Base-by-base conservation (phyloP, 35 echinoderm and acorn worm genomes). In the Lytechinus pictus region DNA sequence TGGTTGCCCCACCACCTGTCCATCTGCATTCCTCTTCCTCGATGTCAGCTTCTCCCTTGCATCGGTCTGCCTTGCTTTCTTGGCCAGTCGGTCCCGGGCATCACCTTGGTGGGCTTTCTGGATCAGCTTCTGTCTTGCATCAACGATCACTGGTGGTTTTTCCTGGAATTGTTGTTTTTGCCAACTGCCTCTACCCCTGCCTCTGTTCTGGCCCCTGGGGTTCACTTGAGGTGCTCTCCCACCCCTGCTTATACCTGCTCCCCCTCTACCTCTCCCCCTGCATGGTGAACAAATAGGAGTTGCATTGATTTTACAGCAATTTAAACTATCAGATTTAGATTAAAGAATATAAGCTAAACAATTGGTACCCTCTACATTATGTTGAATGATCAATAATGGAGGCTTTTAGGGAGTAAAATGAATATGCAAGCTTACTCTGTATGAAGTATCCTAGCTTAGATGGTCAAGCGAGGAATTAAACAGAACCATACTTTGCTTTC, bases 111-210 rank as follows among this genome's bases (percentile, higher is more conserved):
- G 92, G 0, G 97, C 97, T 54, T 98, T 98, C 61, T 93, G 60
- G 8, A 95, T 96, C 60, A 98, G 91, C 58, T 98, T 98, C 51
- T 96, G 54, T 44, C 97, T 94, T 54, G 97, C 97, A 90, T 98
- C 97, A 27, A 95, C 87, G 54, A 90, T 87, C 13, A 61, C 92
- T 61, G 93, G 94, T 27, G 72, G 89, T 27, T 93, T 11, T 21
- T 55, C 53, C 91, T 55, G 92, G 93, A 94, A 89, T 57, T 94
- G 92, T 57, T 93, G 92, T 19, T 93, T 54, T 57, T 93, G 92
- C 92, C 92, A 93, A 16, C 28, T 57, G 28, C 88, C 88, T 13
- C 13, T 58, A 16, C 86, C 86, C 24, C 92, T 93, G 9, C 92
- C 92, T 57, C 52, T 54, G 92, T 57, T 93, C 92, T 93, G 92